Evolutionary conservation across 2,113 vertebrate species (phyloP).

Genomic region (Lonchura striata): DNA sequence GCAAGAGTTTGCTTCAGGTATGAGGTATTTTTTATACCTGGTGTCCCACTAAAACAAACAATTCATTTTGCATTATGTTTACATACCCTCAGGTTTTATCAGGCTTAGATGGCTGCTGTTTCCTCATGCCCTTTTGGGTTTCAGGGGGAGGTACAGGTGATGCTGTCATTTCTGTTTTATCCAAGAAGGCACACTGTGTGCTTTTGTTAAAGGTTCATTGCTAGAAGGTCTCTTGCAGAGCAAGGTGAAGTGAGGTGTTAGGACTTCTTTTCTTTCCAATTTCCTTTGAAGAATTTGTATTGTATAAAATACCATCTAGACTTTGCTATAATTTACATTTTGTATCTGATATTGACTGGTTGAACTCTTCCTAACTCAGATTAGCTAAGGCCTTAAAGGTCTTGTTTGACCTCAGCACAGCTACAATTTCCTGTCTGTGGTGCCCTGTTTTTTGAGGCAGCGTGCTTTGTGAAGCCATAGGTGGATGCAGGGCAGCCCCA

Average conservation of each 20-base stretch:
- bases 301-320: background rate
- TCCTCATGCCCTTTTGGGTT: background rate
- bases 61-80: background rate
- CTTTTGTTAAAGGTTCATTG: background rate
- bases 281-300: background rate
- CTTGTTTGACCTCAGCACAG: background rate
- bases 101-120: background rate
- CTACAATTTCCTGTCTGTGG: background rate
- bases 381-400: background rate
- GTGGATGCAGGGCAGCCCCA: accelerated
- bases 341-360: background rate
- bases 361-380: background rate
- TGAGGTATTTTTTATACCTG: background rate
- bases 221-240: background rate
- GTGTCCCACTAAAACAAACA: background rate
- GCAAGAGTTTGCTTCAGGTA: background rate
- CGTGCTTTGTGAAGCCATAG: background rate
- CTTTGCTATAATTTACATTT: background rate
- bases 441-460: background rate
- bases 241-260: background rate
- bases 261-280: background rate
- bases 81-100: background rate
- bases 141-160: background rate
- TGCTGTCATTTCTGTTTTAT: background rate
- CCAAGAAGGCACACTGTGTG: background rate